Evolutionary conservation across 2,888 invertebrate species (phyloP).

Genomic region (Diarsia mendica): DNA sequence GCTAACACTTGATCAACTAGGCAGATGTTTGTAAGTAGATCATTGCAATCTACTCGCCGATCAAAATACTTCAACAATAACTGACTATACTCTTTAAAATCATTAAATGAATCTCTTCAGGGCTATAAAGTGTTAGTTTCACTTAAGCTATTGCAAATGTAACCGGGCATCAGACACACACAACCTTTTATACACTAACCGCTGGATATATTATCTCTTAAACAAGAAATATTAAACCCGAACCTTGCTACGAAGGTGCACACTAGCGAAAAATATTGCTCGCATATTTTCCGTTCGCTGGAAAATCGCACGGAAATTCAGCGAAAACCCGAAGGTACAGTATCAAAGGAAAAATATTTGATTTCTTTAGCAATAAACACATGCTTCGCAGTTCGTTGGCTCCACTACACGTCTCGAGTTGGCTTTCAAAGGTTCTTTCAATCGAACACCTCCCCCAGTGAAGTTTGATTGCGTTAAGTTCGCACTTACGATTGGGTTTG

Average conservation of each 20-base stretch:
- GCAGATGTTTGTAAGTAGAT: too few relatives aligned
- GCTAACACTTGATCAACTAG: too few relatives aligned
- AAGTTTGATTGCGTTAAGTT: conserved; percentile 54
- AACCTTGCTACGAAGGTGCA: neutral
- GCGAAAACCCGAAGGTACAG: conserved; percentile 24
- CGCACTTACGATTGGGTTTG: conserved; percentile 25
- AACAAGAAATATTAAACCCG: neutral
- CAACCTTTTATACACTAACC: neutral
- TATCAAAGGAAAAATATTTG: conserved; percentile 56
- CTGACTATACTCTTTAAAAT: neutral
- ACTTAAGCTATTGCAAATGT: neutral
- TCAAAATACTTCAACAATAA: too few relatives aligned
- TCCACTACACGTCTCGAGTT: conserved; percentile 36
- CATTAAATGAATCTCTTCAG: too few relatives aligned
- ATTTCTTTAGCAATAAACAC: conserved; percentile 55
- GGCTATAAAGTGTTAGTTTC: neutral
- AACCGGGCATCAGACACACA: neutral
- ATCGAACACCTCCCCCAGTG: conserved; percentile 41
- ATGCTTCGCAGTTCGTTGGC: conserved; percentile 60
- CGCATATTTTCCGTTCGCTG: conserved; percentile 15
- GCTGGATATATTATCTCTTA: neutral
- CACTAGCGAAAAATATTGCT: conserved; percentile 15
- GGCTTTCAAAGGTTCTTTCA: conserved; percentile 50
- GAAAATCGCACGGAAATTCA: conserved; percentile 49
- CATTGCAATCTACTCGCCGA: too few relatives aligned